Evolutionary conservation across 2,113 vertebrate genomes (phyloP).

Genomic region (Emydocephalus ijimae): DNA sequence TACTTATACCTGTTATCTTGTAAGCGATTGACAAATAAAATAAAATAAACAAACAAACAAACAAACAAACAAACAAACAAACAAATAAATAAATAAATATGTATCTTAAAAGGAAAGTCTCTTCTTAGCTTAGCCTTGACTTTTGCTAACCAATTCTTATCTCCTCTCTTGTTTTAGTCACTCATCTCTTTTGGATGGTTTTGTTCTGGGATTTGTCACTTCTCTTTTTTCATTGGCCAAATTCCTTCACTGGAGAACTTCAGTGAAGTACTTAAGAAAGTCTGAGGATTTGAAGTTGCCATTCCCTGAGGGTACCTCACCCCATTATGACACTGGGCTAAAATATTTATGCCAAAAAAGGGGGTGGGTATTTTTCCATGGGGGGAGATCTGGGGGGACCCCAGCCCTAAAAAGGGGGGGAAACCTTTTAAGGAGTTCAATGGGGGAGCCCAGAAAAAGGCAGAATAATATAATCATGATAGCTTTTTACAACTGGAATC

Average conservation of each 20-base stretch:
- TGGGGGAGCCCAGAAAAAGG: neutral
- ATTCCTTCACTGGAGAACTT: neutral
- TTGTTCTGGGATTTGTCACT: neutral
- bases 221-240: neutral
- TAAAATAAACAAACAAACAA: too few relatives aligned
- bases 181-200: neutral
- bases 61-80: too few relatives aligned
- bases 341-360: too few relatives aligned
- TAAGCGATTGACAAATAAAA: too few relatives aligned
- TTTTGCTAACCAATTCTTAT: neutral
- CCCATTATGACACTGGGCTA: too few relatives aligned
- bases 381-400: too few relatives aligned
- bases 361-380: too few relatives aligned
- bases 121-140: neutral
- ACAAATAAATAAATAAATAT: too few relatives aligned
- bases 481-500: neutral
- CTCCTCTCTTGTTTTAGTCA: neutral
- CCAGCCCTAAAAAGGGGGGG: too few relatives aligned
- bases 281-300: neutral
- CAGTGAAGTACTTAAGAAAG: neutral
- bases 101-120: neutral
- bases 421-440: too few relatives aligned
- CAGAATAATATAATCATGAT: neutral
- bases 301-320: neutral
- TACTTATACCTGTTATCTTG: too few relatives aligned